Percentiles rank a stretch among this genome's conserved stretches.
These are phyloP conservation scores for Limonius californicus DNA, from an alignment of 1,140 invertebrate genomes.

Conservation along the genomic window DNA sequence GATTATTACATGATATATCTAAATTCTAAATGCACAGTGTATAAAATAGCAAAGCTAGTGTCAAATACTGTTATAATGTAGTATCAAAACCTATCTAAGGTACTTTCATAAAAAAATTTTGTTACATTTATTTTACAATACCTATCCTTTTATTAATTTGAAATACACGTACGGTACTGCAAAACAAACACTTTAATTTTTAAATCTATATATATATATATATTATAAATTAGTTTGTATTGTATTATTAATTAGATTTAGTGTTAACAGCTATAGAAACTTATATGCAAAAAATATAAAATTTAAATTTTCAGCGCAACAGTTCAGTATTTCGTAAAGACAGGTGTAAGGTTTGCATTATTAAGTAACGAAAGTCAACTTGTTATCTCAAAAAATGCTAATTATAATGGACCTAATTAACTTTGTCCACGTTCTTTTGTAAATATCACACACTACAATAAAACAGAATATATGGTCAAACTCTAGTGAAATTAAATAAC, in stretches of 20 bases:
- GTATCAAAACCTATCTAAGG: conserved; percentile 2
- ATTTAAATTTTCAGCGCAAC: background rate
- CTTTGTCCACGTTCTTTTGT: too few species aligned
- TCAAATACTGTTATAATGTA: conserved; percentile 23
- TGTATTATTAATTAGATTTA: background rate
- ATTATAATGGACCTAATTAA: background rate
- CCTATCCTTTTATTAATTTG: background rate
- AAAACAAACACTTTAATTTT: background rate
- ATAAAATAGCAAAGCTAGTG: conserved; percentile 20
- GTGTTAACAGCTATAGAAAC: background rate
- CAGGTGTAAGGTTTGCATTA: too few species aligned
- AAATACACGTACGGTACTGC: background rate
- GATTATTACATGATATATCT: background rate
- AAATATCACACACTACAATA: too few species aligned
- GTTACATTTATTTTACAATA: background rate
- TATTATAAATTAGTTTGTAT: background rate
- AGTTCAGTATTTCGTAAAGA: conserved; percentile 8
- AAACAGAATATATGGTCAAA: too few species aligned
- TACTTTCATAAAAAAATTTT: background rate
- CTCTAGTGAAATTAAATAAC: too few species aligned
- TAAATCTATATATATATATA: background rate
- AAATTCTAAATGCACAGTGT: conserved; percentile 9
- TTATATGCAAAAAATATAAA: background rate
- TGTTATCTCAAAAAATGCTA: too few species aligned
- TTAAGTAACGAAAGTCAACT: too few species aligned